These are phyloP conservation scores for Dione vanillae DNA, from an alignment of 2,888 invertebrate genomes.

Conservation along the genomic window DNA sequence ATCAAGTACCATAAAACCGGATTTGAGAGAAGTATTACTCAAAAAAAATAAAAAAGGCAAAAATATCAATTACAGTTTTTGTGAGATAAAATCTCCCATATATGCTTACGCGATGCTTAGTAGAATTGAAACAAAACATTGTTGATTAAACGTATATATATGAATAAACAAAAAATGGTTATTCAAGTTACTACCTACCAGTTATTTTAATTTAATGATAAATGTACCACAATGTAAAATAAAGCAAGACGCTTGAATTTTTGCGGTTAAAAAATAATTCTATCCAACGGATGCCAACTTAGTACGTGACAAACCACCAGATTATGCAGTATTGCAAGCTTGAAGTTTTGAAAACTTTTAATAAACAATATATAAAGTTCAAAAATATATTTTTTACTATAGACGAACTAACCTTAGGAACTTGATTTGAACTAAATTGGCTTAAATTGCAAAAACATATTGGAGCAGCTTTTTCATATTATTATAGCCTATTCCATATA, in stretches of 20 bases:
- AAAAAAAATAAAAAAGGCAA: not conserved
- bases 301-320: not conserved
- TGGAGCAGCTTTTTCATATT: too few relatives aligned
- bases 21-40: not conserved
- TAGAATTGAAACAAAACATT: not conserved
- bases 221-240: constrained; percentile 16
- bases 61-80: not conserved
- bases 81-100: not conserved
- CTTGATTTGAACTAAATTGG: too few relatives aligned
- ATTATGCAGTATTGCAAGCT: not conserved
- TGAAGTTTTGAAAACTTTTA: not conserved
- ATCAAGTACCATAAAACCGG: not conserved
- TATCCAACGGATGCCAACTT: not conserved
- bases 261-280: constrained; percentile 11
- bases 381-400: too few relatives aligned
- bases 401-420: too few relatives aligned
- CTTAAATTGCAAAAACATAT: too few relatives aligned
- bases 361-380: too few relatives aligned
- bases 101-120: not conserved
- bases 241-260: constrained; percentile 2
- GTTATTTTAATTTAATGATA: constrained; percentile 2
- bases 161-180: not conserved
- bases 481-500: too few relatives aligned
- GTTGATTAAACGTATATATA: too few relatives aligned
- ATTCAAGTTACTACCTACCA: not conserved